Evolutionary conservation across 2,113 vertebrate species (phyloP).

Genomic region (Ahaetulla prasina): DNA sequence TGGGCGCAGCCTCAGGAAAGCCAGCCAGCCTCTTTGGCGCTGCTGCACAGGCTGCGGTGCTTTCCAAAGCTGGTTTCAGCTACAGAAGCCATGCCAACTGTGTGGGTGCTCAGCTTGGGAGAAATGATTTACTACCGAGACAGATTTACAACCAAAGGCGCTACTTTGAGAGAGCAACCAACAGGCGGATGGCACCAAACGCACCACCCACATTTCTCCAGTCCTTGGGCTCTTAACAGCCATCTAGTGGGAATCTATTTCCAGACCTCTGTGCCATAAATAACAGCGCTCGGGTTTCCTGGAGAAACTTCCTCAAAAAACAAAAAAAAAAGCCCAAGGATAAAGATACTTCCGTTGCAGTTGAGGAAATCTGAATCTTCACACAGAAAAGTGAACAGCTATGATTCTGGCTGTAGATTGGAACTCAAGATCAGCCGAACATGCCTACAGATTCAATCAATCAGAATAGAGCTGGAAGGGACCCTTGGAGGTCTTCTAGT

Average conservation of each 20-base stretch:
- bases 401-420: too few relatives aligned
- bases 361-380: not conserved
- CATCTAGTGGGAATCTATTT: constrained; percentile 10
- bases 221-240: not conserved
- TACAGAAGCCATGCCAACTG: not conserved
- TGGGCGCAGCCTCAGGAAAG: not conserved
- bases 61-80: accelerated
- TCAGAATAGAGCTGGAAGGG: not conserved
- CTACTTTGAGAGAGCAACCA: constrained; percentile 5
- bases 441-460: too few relatives aligned
- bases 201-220: not conserved
- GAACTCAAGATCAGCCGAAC: not conserved
- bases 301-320: not conserved
- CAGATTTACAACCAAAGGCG: not conserved
- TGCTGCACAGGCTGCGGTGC: not conserved
- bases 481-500: not conserved
- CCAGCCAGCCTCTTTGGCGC: not conserved
- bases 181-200: not conserved
- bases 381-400: not conserved
- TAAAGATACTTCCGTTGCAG: not conserved
- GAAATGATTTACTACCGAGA: accelerated
- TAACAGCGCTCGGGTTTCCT: not conserved
- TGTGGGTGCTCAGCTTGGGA: not conserved
- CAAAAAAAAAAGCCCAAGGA: not conserved
- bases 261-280: not conserved